phyloP scores from a whole-genome alignment of 2,113 vertebrate species.

The Plestiodon gilberti region DNA sequence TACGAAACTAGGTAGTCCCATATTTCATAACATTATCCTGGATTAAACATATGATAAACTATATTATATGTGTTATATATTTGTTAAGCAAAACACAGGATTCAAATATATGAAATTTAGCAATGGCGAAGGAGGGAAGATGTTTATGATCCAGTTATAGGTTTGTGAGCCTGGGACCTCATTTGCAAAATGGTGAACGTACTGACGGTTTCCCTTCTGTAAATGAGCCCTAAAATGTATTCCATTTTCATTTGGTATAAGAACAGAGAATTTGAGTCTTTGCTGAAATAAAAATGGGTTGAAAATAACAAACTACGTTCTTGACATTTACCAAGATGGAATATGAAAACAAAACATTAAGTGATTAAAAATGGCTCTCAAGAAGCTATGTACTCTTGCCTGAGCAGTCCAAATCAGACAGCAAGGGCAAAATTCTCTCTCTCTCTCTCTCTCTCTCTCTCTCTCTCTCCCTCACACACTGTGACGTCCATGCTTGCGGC shows the following conservation, averaged over 20 bases:
- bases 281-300: not conserved
- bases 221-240: not conserved
- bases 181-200: not conserved
- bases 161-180: slow-evolving; percentile 39
- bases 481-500: no score
- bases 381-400: not conserved
- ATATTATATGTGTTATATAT: not conserved
- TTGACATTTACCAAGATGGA: slow-evolving; percentile 18
- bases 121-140: no score
- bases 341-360: not conserved
- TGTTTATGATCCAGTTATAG: not conserved
- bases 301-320: not conserved
- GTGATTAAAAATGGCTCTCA: not conserved
- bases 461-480: no score
- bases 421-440: fast-evolving
- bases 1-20: not conserved
- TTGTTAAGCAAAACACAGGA: not conserved
- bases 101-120: not conserved
- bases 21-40: no score
- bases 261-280: slow-evolving; percentile 27
- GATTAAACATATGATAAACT: no score
- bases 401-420: slow-evolving; percentile 29
- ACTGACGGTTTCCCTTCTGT: slow-evolving; percentile 33
- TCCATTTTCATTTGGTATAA: slow-evolving; percentile 1
- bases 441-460: no score